Evolutionary conservation across 2,113 vertebrate species (phyloP).

Genomic region (Paralichthys olivaceus): DNA sequence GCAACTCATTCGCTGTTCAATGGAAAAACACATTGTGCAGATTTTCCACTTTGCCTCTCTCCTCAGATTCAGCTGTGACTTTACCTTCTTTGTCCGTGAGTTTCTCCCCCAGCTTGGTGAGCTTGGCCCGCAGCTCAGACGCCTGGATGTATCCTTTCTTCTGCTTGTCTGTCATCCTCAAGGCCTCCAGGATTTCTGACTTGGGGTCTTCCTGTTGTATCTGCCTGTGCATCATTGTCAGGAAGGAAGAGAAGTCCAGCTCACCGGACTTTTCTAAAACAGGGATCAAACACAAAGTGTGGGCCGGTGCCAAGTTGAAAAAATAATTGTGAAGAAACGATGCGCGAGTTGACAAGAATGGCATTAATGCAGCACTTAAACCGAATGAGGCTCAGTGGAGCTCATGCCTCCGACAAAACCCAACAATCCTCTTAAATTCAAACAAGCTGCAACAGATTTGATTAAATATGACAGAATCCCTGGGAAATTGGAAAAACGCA

Average conservation of each 20-base stretch:
- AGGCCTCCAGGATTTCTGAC: conserved; percentile 89
- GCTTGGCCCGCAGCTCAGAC: conserved; percentile 89
- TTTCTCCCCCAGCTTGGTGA: conserved; percentile 91
- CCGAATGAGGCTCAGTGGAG: too few species aligned
- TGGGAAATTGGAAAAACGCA: too few species aligned
- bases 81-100: conserved; percentile 92
- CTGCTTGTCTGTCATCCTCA: conserved; percentile 92
- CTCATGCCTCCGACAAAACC: too few species aligned
- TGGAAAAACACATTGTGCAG: too few species aligned
- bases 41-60: too few species aligned
- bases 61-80: background rate
- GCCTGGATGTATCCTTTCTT: conserved; percentile 87
- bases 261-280: conserved; percentile 85
- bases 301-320: background rate
- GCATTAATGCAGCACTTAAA: too few species aligned
- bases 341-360: too few species aligned
- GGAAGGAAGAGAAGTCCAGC: conserved; percentile 96
- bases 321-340: background rate
- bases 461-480: too few species aligned
- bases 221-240: conserved; percentile 93
- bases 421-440: too few species aligned
- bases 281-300: background rate
- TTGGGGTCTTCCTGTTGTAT: conserved; percentile 92
- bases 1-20: too few species aligned
- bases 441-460: too few species aligned